Conservation (phyloP, 2,888 invertebrate genomes). For the Lissocephala sabroskyi region DNA sequence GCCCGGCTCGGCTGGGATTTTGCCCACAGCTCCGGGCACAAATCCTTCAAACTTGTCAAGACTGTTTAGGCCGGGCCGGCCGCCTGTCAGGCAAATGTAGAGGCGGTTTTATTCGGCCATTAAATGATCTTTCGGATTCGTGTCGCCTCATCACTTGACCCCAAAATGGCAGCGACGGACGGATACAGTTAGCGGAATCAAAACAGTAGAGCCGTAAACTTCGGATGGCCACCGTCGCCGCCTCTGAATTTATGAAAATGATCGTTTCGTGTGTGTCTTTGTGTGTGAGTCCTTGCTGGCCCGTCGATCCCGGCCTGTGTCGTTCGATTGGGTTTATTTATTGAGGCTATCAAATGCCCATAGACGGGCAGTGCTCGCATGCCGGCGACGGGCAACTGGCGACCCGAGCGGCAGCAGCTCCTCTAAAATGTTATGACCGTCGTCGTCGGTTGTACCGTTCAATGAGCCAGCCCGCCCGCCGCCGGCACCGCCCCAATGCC, state of each 20-base stretch:
- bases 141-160: slow-evolving; percentile 54
- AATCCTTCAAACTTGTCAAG: slow-evolving; percentile 41
- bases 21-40: slow-evolving; percentile 1
- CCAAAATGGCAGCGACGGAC: slow-evolving; percentile 7
- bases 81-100: slow-evolving; percentile 43
- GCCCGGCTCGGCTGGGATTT: no score
- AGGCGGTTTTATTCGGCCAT: not conserved
- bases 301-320: not conserved
- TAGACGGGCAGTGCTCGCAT: slow-evolving; percentile 26
- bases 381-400: not conserved
- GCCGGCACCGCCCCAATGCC: slow-evolving; percentile 8
- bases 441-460: not conserved
- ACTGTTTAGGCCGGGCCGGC: not conserved
- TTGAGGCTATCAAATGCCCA: slow-evolving; percentile 22
- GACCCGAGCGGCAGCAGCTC: slow-evolving; percentile 6
- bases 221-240: no score
- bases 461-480: not conserved
- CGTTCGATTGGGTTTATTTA: slow-evolving; percentile 47
- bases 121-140: not conserved
- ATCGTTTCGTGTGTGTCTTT: no score
- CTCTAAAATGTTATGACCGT: slow-evolving; percentile 49
- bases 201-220: no score
- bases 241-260: slow-evolving; percentile 53
- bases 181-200: slow-evolving; percentile 31
- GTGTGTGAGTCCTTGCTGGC: slow-evolving; percentile 43